Evolutionary conservation across 2,797 vertebrate genomes (phyloP).

Genomic region (Craterocephalus amniculus): DNA sequence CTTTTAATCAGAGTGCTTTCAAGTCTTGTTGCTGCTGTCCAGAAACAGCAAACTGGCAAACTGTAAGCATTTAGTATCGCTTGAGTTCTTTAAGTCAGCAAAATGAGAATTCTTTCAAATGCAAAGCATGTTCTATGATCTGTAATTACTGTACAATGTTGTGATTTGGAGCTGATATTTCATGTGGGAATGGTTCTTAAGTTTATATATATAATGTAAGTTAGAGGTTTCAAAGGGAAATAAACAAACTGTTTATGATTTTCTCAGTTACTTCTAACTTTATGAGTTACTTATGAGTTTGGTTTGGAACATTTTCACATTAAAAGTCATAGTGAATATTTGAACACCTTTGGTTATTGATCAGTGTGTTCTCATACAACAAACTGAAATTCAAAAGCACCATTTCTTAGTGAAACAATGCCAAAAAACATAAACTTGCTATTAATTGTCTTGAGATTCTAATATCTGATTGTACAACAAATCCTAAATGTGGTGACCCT

Average conservation of each 20-base stretch:
- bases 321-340: no score
- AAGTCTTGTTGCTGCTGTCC: conserved; percentile 51
- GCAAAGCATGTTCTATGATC: background rate
- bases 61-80: conserved; percentile 10
- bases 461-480: background rate
- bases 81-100: conserved; percentile 17
- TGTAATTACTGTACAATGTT: conserved; percentile 8
- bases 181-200: background rate
- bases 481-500: background rate
- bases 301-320: background rate
- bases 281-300: background rate
- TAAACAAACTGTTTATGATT: background rate
- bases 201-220: background rate
- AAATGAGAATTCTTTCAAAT: conserved; percentile 2
- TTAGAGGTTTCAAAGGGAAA: background rate
- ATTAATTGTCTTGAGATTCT: background rate
- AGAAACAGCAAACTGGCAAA: conserved; percentile 42
- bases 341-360: background rate
- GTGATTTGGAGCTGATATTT: background rate
- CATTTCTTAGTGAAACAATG: background rate
- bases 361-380: background rate
- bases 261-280: no score
- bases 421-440: background rate
- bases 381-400: background rate
- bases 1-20: conserved; percentile 72